phyloP scores from a whole-genome alignment of 2,888 invertebrate genomes.

The Drosophila atripex region DNA sequence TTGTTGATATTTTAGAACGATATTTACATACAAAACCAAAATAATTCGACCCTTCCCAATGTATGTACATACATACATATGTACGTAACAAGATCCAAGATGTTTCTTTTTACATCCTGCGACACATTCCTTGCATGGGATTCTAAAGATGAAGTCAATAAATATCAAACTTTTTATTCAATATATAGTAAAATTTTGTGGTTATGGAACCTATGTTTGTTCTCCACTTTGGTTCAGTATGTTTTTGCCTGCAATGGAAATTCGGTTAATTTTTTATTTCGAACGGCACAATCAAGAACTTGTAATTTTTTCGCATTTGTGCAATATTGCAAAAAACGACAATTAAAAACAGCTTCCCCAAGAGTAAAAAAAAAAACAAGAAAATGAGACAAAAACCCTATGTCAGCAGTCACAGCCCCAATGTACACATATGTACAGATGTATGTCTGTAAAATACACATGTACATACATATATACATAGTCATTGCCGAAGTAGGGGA shows the following conservation, averaged over 20 bases:
- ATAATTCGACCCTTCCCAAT: no score
- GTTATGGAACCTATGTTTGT: no score
- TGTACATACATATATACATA: neutral
- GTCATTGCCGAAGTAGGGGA: conserved; percentile 11
- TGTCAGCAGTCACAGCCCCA: conserved; percentile 56
- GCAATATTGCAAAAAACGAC: conserved; percentile 51
- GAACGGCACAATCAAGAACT: conserved; percentile 20
- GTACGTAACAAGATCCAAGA: no score
- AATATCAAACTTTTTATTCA: no score
- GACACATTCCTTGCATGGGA: no score
- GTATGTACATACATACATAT: no score
- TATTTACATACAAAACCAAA: no score
- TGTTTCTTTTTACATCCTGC: no score
- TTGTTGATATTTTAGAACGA: no score
- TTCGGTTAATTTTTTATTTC: conserved; percentile 34
- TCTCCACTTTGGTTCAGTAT: no score
- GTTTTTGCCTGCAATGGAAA: conserved; percentile 36
- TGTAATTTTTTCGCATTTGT: conserved; percentile 44
- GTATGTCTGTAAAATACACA: conserved; percentile 11
- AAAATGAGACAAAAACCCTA: conserved; percentile 59
- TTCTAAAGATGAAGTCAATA: no score
- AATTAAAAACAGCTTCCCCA: conserved; percentile 38
- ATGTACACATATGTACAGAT: conserved; percentile 4
- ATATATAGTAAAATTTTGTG: no score
- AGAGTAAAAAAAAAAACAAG: conserved; percentile 59